phyloP scores from a whole-genome alignment of 1,140 invertebrate species.

The Latrodectus geometricus region DNA sequence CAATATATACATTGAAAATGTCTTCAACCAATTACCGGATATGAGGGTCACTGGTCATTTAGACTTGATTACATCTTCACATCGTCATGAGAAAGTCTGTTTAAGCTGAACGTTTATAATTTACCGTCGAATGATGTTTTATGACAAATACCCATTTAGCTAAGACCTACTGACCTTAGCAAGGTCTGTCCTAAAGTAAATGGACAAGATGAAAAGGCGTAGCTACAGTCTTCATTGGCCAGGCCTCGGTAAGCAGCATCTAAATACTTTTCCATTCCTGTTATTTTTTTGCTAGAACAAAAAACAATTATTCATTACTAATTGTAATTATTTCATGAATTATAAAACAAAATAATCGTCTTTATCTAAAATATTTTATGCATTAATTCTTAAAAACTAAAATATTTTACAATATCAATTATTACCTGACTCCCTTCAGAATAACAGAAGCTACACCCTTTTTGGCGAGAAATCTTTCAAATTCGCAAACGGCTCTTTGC shows the following conservation, averaged over 20 bases:
- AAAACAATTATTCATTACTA: too few relatives aligned
- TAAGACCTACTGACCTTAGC: conserved; percentile 32
- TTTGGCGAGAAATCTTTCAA: conserved; percentile 46
- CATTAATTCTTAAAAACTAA: too few relatives aligned
- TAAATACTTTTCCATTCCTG: conserved; percentile 52
- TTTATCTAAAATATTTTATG: too few relatives aligned
- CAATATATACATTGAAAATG: too few relatives aligned
- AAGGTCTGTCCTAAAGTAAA: conserved; percentile 31
- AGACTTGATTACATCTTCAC: too few relatives aligned
- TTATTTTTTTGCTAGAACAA: conserved; percentile 44
- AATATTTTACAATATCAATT: background rate
- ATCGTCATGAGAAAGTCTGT: too few relatives aligned
- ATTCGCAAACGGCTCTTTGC: conserved; percentile 48
- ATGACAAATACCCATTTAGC: background rate
- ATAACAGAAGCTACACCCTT: conserved; percentile 49
- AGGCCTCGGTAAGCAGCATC: conserved; percentile 48
- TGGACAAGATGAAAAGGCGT: conserved; percentile 39
- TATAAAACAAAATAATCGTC: background rate
- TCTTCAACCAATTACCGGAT: too few relatives aligned
- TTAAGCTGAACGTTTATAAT: too few relatives aligned
- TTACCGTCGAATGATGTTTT: too few relatives aligned
- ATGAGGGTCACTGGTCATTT: too few relatives aligned
- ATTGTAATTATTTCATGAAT: too few relatives aligned
- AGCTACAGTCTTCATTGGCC: conserved; percentile 53
- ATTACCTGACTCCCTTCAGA: conserved; percentile 52